Evolutionary conservation across 2,888 invertebrate species (phyloP), one percentile per base, ranked within the genome.

Genomic region (Sinodicranocentrus sp.): DNA sequence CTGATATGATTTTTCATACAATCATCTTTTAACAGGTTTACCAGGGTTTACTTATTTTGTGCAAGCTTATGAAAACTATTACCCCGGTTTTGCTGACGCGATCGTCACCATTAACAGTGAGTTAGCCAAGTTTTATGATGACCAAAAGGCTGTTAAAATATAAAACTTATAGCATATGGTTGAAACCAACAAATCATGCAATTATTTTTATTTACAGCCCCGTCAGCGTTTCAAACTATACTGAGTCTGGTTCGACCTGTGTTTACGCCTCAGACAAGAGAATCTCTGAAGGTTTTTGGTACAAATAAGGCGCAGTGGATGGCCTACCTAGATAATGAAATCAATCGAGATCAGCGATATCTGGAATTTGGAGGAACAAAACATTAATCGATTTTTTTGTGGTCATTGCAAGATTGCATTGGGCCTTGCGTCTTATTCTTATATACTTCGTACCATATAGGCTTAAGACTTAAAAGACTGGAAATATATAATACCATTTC

Each of bases 301-400:
- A 23, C 68, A 3, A 68, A 79, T 52, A 79, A 28, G 43, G 59
- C 57, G 0, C 78, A 79, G 25, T 79, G 78, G 78, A 59, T 71
- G 71, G 78, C 26, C 1, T 79, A 71, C 17, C 48, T 79, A 13
- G 70, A 71, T 52, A 70, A 39, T 3, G 78, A 79, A 71, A 79
- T 79, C 10, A 48, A 23, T 61, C 0, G 48, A 5, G 78, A 79
- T 19, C 78, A 79, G 23, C 43, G 68, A 28, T 67, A 68, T 13
- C 73, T 75, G 8, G 76, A 82, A n/a, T 82, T 76, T 48, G 82
- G 82, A 54, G 75, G 76, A 1, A 76, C 71, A n/a, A 76, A 44
- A 52, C 17, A n/a, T n/a, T n/a, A n/a, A n/a, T n/a, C n/a, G n/a
- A n/a, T n/a, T n/a, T n/a, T n/a, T n/a, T n/a, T n/a, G n/a, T n/a